phyloP scores from a whole-genome alignment of 2,797 vertebrate genomes.

The Mycteria americana region DNA sequence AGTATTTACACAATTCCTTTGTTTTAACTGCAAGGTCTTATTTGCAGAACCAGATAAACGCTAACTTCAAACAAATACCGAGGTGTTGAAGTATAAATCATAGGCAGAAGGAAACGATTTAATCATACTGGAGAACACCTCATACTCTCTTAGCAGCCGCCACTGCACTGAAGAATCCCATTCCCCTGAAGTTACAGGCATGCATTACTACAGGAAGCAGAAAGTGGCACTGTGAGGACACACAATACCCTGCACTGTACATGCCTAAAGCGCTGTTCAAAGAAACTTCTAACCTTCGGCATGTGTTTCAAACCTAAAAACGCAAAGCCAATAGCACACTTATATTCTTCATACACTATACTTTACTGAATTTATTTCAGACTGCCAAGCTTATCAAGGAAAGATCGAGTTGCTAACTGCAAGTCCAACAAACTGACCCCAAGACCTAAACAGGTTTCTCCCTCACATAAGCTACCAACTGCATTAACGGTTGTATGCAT shows the following conservation, averaged over 20 bases:
- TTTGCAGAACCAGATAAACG: slow-evolving; percentile 42
- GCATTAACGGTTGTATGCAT: not conserved
- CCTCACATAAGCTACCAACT: not conserved
- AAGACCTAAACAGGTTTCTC: not conserved
- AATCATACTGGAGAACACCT: not conserved
- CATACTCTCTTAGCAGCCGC: too few relatives aligned
- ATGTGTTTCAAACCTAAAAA: not conserved
- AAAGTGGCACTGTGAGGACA: not conserved
- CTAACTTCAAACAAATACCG: slow-evolving; percentile 4
- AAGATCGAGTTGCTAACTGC: not conserved
- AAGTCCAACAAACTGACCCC: not conserved
- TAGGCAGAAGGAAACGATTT: not conserved
- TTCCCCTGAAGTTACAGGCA: not conserved
- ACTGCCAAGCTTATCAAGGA: not conserved
- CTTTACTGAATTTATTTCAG: not conserved
- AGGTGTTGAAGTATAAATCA: not conserved
- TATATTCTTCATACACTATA: not conserved
- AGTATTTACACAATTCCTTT: not conserved
- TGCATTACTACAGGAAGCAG: not conserved
- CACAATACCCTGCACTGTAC: not conserved
- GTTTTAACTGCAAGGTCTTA: slow-evolving; percentile 9
- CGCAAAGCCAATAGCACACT: not conserved
- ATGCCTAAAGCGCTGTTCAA: not conserved
- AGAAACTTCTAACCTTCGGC: not conserved
- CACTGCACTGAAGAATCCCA: not conserved